Base-by-base conservation (phyloP, 2,888 invertebrate species). In the Rapana venosa region DNA sequence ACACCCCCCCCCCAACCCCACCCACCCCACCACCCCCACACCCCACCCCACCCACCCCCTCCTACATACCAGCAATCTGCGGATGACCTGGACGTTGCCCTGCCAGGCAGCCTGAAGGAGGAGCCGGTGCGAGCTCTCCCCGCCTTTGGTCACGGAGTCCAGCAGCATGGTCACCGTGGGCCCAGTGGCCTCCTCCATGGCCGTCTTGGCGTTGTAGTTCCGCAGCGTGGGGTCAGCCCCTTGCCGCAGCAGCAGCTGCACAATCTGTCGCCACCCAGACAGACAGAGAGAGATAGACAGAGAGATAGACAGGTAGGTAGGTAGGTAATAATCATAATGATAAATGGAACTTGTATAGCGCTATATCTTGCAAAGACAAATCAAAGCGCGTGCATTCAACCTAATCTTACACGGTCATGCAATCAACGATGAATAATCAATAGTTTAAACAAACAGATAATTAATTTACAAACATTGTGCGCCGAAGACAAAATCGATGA, bases 81-180 rank as follows among this genome's bases (percentile, higher is more conserved):
- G 92, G 85, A 96, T 94, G 22, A 95, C 93, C 79, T 92, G 93
- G 70, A 94, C 90, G 88, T 95, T 95, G n/a, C 95, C 96, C 91
- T 95, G 95, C 96, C 96, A 96, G 20, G 95, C 94, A 2, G 96
- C 95, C 91, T 96, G 96, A 30, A 95, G 93, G 13, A 96, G 92
- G 5, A 95, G 92, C n/a, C 94, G 93, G 89, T 95, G 95, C 13
- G 93, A 93, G 6, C 95, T 93, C 66, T 94, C 95, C 6, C 92
- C 93, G 13, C 92, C 91, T 84, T 92, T 93, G 70, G 94, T 94
- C 30, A 94, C 95, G 22, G 95, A 94, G 88, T 95, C 95, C 84
- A 96, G 92, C 61, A 96, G 92, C 26, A 95, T 91, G 22, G 94
- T 94, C 70, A 94, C 93, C 22, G 96, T 94, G 79, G 93, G 92